phyloP scores from a whole-genome alignment of 2,888 invertebrate species.

The Limnephilus marmoratus region DNA sequence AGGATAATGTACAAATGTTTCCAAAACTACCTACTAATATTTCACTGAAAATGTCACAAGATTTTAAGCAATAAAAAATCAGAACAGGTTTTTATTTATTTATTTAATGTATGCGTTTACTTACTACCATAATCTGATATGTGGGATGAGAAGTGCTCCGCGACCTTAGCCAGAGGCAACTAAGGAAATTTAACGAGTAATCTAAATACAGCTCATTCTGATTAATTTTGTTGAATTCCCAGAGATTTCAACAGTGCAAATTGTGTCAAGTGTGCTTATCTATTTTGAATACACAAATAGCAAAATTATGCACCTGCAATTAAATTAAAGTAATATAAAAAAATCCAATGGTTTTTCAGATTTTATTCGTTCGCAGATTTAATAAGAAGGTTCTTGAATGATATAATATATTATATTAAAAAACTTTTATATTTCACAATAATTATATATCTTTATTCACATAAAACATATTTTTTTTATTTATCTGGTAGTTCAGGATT shows the following conservation, averaged over 20 bases:
- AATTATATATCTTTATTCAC: conserved; percentile 9
- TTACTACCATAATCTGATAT: background rate
- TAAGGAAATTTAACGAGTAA: background rate
- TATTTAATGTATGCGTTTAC: background rate
- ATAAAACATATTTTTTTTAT: conserved; percentile 17
- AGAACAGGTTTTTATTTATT: conserved; percentile 8
- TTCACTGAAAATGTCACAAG: conserved; percentile 36
- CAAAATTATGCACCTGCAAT: background rate
- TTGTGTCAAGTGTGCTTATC: background rate
- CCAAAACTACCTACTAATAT: background rate
- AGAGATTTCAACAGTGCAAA: background rate
- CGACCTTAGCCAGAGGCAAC: background rate
- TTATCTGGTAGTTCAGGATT: background rate
- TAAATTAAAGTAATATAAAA: background rate
- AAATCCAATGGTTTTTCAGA: background rate
- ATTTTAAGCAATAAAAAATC: conserved; percentile 12
- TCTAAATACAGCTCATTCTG: background rate
- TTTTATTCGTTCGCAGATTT: background rate
- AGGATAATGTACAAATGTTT: background rate
- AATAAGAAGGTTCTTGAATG: background rate
- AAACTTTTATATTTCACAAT: background rate
- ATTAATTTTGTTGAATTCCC: background rate
- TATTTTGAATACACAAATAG: background rate
- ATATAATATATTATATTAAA: background rate
- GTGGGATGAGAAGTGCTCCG: background rate